These are phyloP conservation scores for Epistrophe grossulariae DNA, from an alignment of 2,888 invertebrate species.

Conservation along the genomic window DNA sequence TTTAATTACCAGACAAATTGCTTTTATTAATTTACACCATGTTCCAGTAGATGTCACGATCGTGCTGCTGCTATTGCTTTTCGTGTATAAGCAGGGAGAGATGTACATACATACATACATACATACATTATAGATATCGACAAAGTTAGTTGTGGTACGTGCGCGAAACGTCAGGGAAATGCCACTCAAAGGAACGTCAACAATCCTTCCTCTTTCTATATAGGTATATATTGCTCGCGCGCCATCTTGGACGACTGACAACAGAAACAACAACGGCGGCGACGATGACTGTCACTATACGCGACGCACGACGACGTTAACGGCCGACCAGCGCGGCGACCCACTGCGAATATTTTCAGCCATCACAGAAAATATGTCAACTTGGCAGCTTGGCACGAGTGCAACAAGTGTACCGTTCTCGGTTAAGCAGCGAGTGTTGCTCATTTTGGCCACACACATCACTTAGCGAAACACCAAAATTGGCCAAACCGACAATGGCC, in stretches of 20 bases:
- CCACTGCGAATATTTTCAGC: constrained; percentile 52
- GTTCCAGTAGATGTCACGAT: constrained; percentile 72
- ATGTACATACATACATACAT: not conserved
- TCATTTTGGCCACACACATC: constrained; percentile 41
- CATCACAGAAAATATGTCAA: constrained; percentile 61
- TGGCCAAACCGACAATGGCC: constrained; percentile 49
- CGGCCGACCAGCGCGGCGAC: not conserved
- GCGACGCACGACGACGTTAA: not conserved
- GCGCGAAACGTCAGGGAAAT: constrained; percentile 73
- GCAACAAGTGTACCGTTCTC: constrained; percentile 60
- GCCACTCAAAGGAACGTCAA: constrained; percentile 72
- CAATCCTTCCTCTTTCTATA: constrained; percentile 59
- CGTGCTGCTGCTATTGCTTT: constrained; percentile 51
- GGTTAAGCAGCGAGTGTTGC: constrained; percentile 23
- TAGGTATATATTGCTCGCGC: constrained; percentile 33
- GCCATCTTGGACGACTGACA: constrained; percentile 34
- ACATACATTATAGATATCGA: constrained; percentile 18
- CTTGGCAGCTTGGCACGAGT: constrained; percentile 64
- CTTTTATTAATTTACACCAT: constrained; percentile 74
- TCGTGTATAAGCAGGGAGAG: not conserved
- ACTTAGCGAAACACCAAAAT: constrained; percentile 49
- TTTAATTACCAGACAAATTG: constrained; percentile 75
- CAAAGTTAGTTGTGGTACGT: constrained; percentile 45
- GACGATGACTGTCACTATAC: not conserved
- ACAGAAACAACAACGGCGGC: not conserved